Base-by-base conservation (phyloP, 2,888 invertebrate species). In the Dioctria rufipes region DNA sequence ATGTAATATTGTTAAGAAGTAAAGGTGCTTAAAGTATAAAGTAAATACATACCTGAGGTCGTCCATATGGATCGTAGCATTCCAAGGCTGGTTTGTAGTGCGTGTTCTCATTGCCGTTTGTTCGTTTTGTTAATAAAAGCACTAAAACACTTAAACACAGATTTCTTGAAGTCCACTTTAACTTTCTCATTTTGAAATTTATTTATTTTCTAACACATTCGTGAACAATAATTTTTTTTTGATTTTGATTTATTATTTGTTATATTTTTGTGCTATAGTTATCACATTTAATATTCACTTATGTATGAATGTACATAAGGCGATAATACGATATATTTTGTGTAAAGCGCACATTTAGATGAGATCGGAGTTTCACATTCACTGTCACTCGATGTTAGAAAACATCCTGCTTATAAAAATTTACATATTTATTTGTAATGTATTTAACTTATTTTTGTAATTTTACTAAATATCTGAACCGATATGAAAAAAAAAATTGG, bases 61-160 rank as follows among this genome's bases (percentile, higher is more conserved):
- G 88, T 78, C 90, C 89, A 84, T 90, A 91, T 80, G 89, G 89
- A 86, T 91, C 91, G 85, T 92, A 91, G 85, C 92, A 92, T 84
- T 89, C 89, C 83, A 88, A 84, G 9, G 88, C 88, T 60, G 88
- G 88, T 87, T 87, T 86, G 81, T 87, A 88, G 51, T 88, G 88
- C 43, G 88, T 86, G 80, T 84, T 84, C 42, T 83, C 84, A 75
- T 86, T 86, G 63, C 84, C 85, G 5, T 85, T 85, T 65, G 51
- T 66, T 66, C 51, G 39, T 39, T 40, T 65, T 51, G 43, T 51
- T n/a, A 9, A 54, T 58, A 83, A 81, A 82, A 84, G 83, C 83
- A 85, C 42, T 5, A 85, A 80, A 42, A 69, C 85, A 85, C 82
- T 85, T 83, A 75, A 80, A 84, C 80, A 82, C 83, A 75, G 81